Evolutionary conservation across 2,888 invertebrate genomes (phyloP), one percentile per base, ranked within the genome.

Genomic region (Campoplex nolae): DNA sequence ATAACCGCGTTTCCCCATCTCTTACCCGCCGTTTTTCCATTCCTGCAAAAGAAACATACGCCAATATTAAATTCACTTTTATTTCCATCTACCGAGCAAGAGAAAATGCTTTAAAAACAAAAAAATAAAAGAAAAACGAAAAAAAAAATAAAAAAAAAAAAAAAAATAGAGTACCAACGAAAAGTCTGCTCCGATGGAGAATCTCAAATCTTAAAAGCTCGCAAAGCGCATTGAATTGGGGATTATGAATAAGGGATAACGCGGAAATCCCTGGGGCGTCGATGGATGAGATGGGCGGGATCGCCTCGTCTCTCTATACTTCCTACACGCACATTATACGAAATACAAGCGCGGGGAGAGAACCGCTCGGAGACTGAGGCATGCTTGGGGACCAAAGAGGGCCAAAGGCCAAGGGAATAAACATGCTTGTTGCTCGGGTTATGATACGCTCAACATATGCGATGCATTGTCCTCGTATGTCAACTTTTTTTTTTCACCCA

Each of bases 181-280:
- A 35, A 75, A 28, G 42, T 23, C 42, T 58, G 32, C 23, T 65
- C 38, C 68, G 38, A 54, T 28, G 83, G 83, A 82, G 89, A 83
- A 88, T 89, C 88, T 87, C 83, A 89, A 89, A 91, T 91, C 92
- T 92, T 92, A 92, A 92, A 92, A 92, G 92, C 92, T 90, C 90
- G 91, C 91, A 92, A 92, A 92, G 92, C 91, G 91, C 92, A 92
- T 92, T 92, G 92, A 92, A 92, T 91, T 91, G 91, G 92, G 92
- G 92, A 92, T 92, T 92, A 92, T 92, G 92, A 92, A 92, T 92
- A 92, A 92, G 92, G 91, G 92, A 92, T 91, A 90, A 88, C 82
- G 82, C 88, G 88, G 85, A 87, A 90, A 90, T 90, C 92, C 92
- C 90, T 89, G 90, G 92, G 91, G 90, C 89, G 90, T 89, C 90